Evolutionary conservation across 1,140 invertebrate genomes (phyloP), one percentile per base, ranked within the genome.

Genomic region (Microplitis demolitor): DNA sequence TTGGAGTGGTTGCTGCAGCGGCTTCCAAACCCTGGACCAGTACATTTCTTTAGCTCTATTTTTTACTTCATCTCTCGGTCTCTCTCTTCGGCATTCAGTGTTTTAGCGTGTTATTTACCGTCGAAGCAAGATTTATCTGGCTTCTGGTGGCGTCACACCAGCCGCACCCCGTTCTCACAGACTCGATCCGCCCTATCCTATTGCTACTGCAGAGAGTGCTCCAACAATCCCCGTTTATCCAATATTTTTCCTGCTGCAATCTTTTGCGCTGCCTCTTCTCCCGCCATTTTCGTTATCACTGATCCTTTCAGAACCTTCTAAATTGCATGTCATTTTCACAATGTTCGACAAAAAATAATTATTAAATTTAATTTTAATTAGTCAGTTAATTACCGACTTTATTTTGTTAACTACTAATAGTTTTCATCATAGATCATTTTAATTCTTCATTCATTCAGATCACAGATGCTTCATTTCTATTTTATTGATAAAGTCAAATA

Each of bases 41-140:
- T 69, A 56, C 60, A 31, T 72, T 66, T 71, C 53, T 63, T 8
- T 14, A 51, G 14, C 74, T 70, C 63, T 69, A 14, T 76, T 76
- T 73, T 76, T 76, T 66, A 63, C 71, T 68, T 37, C 61, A 60
- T 54, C 51, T 70, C 69, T 71, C 69, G 37, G n/a, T 53, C 35
- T 31, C 74, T 66, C 56, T 64, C 62, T 70, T 53, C 63, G n/a
- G 71, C 60, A 76, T 76, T 76, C 71, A 76, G 62, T 73, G 68
- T 68, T 74, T 74, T 73, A 70, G 45, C 70, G 64, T 74, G 73
- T 77, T 77, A 77, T 77, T 77, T 73, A 77, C 70, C 71, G 76
- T 71, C 76, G 70, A 73, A 71, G 73, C 50, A 69, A 62, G 64
- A 77, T 77, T 77, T 77, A 77, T 77, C 68, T 74, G 66, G 69